phyloP scores from a whole-genome alignment of 1,140 invertebrate species.

The Lamellibrachia luymesi region DNA sequence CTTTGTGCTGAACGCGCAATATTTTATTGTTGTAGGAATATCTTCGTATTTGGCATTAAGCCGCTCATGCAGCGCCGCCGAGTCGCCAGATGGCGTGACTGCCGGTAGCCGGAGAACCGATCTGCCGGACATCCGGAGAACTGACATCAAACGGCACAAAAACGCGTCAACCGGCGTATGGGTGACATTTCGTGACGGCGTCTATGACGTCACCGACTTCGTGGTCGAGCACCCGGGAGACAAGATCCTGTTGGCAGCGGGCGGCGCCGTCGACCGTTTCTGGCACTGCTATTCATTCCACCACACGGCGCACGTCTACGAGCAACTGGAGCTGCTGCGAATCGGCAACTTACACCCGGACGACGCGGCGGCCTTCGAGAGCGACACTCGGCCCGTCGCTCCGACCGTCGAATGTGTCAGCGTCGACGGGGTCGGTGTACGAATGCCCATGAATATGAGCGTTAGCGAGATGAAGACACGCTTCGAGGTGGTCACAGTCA shows the following conservation, averaged over 20 bases:
- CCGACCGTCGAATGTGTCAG: slow-evolving; percentile 62
- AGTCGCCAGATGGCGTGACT: neutral
- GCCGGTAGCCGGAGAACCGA: slow-evolving; percentile 2
- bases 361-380: slow-evolving; percentile 36
- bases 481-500: slow-evolving; percentile 73
- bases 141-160: slow-evolving; percentile 76
- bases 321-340: slow-evolving; percentile 65
- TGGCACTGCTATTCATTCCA: slow-evolving; percentile 95
- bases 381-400: slow-evolving; percentile 64
- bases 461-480: slow-evolving; percentile 74
- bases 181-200: slow-evolving; percentile 81
- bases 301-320: slow-evolving; percentile 74
- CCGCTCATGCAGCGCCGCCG: neutral
- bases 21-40: neutral
- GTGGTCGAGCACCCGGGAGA: slow-evolving; percentile 78
- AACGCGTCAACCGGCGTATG: slow-evolving; percentile 69
- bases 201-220: slow-evolving; percentile 96
- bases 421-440: slow-evolving; percentile 63
- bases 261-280: slow-evolving; percentile 90
- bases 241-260: slow-evolving; percentile 81
- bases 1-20: neutral
- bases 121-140: slow-evolving; percentile 65
- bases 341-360: slow-evolving; percentile 73
- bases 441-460: slow-evolving; percentile 66
- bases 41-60: neutral